Evolutionary conservation across 92 coral and sea anemone species (phyloP), one percentile per base, ranked within the genome.

Genomic region (Scolanthus callimorphus): DNA sequence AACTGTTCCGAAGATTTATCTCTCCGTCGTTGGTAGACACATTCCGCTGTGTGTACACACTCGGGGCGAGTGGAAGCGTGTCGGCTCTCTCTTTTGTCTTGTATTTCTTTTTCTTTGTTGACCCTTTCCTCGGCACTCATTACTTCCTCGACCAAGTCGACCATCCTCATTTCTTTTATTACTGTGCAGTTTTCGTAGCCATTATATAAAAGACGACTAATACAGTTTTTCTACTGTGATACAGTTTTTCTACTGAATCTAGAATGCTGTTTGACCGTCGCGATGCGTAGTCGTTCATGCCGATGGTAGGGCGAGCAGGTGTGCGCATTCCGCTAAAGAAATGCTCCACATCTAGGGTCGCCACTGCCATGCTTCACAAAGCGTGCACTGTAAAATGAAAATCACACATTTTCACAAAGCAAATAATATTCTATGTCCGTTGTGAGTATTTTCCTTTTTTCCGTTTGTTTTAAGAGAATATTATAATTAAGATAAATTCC

Each of bases 251-350:
- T 20, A 59, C 44, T 11, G 69, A 66, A 43, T 76, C 82, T 27
- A 44, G 25, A 37, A 76, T 76, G 45, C 82, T 49, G 75, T 56
- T 66, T 66, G 82, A 69, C 37, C 75, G 47, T 27, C 57, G 63
- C 38, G 59, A 66, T 15, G 59, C 74, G 56, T 77, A 68, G 46
- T 77, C 71, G 19, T 6, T 31, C 66, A 69, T 69, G 57, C 61
- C 77, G 52, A 73, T 67, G 11, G 68, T 70, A 6, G 78, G 78
- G 21, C 78, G 78, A 45, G 71, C 63, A 25, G 68, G 63, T 20
- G 73, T 69, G 45, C 78, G 43, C 73, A 61, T n/a, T n/a, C n/a
- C n/a, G n/a, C n/a, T n/a, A n/a, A n/a, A 67, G 28, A 75, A 68
- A 69, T 67, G 70, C 54, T 77, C 77, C 30, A 54, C 73, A 38